Evolutionary conservation across 2,888 invertebrate species (phyloP), one percentile per base, ranked within the genome.

Genomic region (Venusia cambrica): DNA sequence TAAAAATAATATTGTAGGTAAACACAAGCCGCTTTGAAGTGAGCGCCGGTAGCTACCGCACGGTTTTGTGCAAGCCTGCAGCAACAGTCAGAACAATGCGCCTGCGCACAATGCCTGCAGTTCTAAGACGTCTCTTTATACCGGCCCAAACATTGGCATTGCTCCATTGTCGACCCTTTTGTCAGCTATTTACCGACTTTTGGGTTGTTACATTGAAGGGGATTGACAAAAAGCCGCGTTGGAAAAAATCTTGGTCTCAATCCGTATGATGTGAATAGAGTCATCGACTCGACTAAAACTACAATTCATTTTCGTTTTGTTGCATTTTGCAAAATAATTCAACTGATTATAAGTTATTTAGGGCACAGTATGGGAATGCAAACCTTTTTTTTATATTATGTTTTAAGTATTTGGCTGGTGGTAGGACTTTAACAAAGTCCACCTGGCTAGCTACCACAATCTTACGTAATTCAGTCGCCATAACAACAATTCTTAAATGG

Each of bases 111-210:
- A 85, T 72, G 41, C 52, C 40, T 49, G 45, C 63, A 53, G 64
- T 76, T 73, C 79, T 81, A 69, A 77, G 75, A 80, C 69, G 9
- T 58, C 67, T 65, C 62, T 74, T 85, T 84, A 80, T 84, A 73
- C 76, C 72, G 67, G 69, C 62, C 80, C 79, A 85, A 85, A 87
- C 85, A 85, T 85, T 74, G 85, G 81, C 75, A 80, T 81, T 76
- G 72, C 73, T 45, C 62, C 46, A 79, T 87, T 85, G 85, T 87
- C 51, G 51, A 45, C 40, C 53, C 77, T 68, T 75, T 87, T 87
- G 85, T 87, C 63, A 57, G 40, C 68, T 79, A 77, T 85, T 85
- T 85, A 84, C 84, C 83, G 78, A 85, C 83, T 84, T 79, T 84
- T 75, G 79, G 84, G 79, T 69, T 74, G 72, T 67, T 69, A 67